Evolutionary conservation across 2,888 invertebrate species (phyloP).

Genomic region (Acrobasis repandana): DNA sequence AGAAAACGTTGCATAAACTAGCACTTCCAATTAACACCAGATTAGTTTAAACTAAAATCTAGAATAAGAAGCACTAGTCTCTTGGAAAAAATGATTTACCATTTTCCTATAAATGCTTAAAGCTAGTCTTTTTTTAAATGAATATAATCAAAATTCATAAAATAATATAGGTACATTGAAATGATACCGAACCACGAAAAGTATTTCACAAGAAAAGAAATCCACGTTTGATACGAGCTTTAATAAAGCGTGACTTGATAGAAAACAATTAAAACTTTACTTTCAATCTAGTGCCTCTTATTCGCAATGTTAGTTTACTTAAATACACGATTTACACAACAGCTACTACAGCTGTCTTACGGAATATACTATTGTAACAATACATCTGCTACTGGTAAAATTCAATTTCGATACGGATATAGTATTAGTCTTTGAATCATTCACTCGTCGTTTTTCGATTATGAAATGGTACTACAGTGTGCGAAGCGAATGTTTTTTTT

Average conservation of each 20-base stretch:
- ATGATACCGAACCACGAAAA: no score
- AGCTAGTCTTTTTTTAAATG: no score
- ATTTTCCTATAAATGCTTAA: no score
- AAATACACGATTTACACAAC: slow-evolving; percentile 32
- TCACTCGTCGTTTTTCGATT: slow-evolving; percentile 14
- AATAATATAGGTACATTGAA: no score
- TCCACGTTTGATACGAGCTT: no score
- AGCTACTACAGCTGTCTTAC: slow-evolving; percentile 23
- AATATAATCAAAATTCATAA: no score
- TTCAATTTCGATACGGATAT: slow-evolving; percentile 11
- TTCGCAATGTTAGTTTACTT: slow-evolving; percentile 4
- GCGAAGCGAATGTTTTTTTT: background rate
- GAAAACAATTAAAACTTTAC: background rate
- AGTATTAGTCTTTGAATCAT: slow-evolving; percentile 18
- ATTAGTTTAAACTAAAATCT: slow-evolving; percentile 3
- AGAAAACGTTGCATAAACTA: slow-evolving; percentile 17
- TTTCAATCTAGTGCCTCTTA: background rate
- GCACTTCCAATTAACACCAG: slow-evolving; percentile 14
- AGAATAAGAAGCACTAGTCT: slow-evolving; percentile 19
- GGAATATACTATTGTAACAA: slow-evolving; percentile 33
- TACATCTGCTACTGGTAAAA: slow-evolving; percentile 30
- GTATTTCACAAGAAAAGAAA: no score
- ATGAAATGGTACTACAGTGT: background rate
- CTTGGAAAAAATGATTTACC: no score
- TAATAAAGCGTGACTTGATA: no score